Conservation (phyloP, 2,113 vertebrate species). For the Gambusia holbrooki region DNA sequence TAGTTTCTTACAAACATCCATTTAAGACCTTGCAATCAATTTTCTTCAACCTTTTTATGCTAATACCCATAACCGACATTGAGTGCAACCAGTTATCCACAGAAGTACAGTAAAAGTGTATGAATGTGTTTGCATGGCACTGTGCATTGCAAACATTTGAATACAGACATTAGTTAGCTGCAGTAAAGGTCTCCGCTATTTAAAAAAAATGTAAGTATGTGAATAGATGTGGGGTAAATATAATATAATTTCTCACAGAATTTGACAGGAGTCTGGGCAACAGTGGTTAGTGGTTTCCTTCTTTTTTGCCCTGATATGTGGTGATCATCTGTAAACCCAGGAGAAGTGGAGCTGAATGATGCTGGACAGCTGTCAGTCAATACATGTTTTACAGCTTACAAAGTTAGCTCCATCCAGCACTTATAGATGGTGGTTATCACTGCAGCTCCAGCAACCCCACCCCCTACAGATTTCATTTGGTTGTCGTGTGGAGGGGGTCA, state of each 20-base stretch:
- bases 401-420: slow-evolving; percentile 49
- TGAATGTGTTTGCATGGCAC: no score
- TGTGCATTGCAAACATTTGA: no score
- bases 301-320: background rate
- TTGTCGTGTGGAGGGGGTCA: slow-evolving; percentile 70
- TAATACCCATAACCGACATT: no score
- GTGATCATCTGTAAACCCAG: background rate
- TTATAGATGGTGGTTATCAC: slow-evolving; percentile 56
- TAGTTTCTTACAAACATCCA: no score
- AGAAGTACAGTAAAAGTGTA: no score
- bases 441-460: slow-evolving; percentile 29
- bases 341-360: slow-evolving; percentile 4
- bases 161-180: no score
- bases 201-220: background rate
- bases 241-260: background rate
- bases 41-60: no score
- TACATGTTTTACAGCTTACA: slow-evolving; percentile 17
- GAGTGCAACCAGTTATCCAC: no score
- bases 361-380: background rate
- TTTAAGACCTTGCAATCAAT: no score
- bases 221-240: background rate
- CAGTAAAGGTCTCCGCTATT: no score
- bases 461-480: slow-evolving; percentile 76
- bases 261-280: background rate
- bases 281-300: background rate